Evolutionary conservation across 2,797 vertebrate genomes (phyloP), one percentile per base, ranked within the genome.

Genomic region (Phaenicophaeus curvirostris): DNA sequence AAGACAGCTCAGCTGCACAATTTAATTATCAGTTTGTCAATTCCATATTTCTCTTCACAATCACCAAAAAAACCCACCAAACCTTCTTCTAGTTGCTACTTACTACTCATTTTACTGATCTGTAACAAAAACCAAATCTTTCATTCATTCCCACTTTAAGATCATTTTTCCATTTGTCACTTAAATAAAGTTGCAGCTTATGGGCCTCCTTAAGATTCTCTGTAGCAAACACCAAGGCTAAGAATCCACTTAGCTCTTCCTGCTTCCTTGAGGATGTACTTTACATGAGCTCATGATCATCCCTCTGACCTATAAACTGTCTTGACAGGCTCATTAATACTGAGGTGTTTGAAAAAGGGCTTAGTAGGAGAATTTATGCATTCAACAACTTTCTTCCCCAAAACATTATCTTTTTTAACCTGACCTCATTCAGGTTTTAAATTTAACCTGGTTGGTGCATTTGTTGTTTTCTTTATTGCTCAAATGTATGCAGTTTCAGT

Each of bases 241-340:
- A 81, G 79, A 93, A 81, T 51, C 86, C 66, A 42, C 37, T 84
- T 58, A 53, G 21, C 24, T 59, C 76, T 73, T 93, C 59, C 48
- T 69, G 2, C 55, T 94, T 93, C 17, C 14, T 85, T 69, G 55
- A 95, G 55, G 50, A 89, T 8, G 61, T 39, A 50, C 17, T 92
- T 86, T 53, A 66, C 13, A 89, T n/a, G 27, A 92, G 39, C 31
- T 57, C 6, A 0, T 19, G 59, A 95, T 79, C 78, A 59, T 79
- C 28, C 24, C 35, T 90, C 55, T 89, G 81, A 94, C 74, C 59
- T 89, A 92, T 44, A 89, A 80, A 75, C 20, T 75, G 46, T 65
- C 67, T 76, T 66, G 81, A 82, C 39, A 83, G 67, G 23, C 37
- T 92, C 57, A 89, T 80, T 92, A 89, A 87, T 90, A n/a, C 61